Base-by-base conservation (phyloP, 2,113 vertebrate species). In the Percopsis transmontana region DNA sequence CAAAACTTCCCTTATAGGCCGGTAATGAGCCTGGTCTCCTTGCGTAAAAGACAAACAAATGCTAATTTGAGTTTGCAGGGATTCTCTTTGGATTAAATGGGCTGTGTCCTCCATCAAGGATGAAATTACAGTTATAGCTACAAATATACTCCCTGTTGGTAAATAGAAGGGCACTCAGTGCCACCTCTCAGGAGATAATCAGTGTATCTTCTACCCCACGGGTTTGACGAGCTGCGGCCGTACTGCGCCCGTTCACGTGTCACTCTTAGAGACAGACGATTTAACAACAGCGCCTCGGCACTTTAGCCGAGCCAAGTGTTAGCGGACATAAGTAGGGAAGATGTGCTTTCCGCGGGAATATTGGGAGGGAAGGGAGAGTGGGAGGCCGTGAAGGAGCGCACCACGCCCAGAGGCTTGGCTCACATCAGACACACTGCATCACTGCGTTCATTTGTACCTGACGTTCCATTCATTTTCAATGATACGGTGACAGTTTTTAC, bases 151-250 rank as follows among this genome's bases (percentile, higher is more conserved):
- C 82, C 76, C 69, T 74, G 52, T 73, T 72, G 73, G 51, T 57
- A 70, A 83, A 58, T 68, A 39, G 61, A 62, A 67, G 62, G 61
- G 64, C 66, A 55, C 54, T 38, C 48, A 7, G 54, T 21, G 38
- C 58, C 69, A 47, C 57, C 62, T 79, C 59, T 68, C 76, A 68
- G 59, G 51, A 69, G 65, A 62, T 78, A 70, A 77, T 83, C 78
- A 77, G 83, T 82, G 77, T 70, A 57, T 81, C 81, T 81, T 81
- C 58, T 77, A 59, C 76, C 77, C 74, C 70, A 62, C 69, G 21
- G 58, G 56, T 50, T 10, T 40, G 66, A 63, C 70, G 44, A 70
- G 66, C 68, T 68, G 33, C 68, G 82, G 81, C 82, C 81, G 83
- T 83, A 73, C 77, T 82, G 70, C 67, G 21, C 70, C 74, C 67